These are phyloP conservation scores for Peromyscus maniculatus DNA, from an alignment of 2,113 vertebrate genomes.

Conservation along the genomic window DNA sequence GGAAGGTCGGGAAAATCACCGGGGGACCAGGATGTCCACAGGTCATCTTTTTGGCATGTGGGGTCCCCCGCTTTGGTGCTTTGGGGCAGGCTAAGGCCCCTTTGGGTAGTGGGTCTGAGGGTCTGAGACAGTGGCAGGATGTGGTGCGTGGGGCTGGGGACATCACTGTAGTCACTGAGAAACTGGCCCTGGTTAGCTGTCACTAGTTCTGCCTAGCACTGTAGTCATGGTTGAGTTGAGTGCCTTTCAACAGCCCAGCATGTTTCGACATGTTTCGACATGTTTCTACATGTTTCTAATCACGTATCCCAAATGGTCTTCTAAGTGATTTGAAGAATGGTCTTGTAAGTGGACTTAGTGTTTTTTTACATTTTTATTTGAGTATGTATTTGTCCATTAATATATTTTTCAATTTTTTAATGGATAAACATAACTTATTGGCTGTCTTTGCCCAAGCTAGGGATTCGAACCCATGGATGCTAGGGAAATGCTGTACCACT, in stretches of 20 bases:
- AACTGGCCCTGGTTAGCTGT: not conserved
- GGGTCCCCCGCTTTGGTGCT: not conserved
- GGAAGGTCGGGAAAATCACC: not conserved
- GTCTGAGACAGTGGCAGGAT: not conserved
- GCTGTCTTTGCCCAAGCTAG: not conserved
- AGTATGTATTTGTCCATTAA: not conserved
- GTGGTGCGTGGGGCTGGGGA: accelerated
- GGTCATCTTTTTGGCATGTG: not conserved
- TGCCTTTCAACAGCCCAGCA: not conserved
- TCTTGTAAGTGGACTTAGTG: not conserved
- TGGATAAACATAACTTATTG: not conserved
- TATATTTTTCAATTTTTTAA: constrained; percentile 55
- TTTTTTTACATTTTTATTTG: constrained; percentile 33
- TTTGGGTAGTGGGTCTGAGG: not conserved
- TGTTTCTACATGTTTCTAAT: too few species aligned
- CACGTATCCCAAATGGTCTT: not conserved
- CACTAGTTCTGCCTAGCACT: not conserved
- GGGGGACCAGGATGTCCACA: not conserved
- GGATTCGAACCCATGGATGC: not conserved
- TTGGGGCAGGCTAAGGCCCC: not conserved
- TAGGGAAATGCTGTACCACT: not conserved
- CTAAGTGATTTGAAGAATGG: not conserved
- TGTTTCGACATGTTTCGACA: not conserved
- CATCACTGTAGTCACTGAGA: not conserved
- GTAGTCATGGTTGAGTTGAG: not conserved